Evolutionary conservation across 2,113 vertebrate genomes (phyloP).

Genomic region (Cyanistes caeruleus): DNA sequence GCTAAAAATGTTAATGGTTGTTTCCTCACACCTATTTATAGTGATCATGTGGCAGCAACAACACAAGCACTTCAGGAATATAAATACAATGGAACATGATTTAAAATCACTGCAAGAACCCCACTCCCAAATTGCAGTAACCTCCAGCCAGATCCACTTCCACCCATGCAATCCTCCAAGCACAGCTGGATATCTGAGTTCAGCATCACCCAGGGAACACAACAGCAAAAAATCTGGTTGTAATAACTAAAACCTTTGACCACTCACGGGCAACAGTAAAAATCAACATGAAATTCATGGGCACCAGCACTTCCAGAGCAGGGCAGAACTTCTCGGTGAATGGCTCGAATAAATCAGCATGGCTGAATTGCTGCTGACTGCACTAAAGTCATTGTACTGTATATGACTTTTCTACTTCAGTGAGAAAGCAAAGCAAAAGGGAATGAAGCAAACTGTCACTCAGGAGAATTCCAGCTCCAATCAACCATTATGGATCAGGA

Average conservation of each 20-base stretch:
- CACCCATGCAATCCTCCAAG: neutral
- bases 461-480: constrained; percentile 21
- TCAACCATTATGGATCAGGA: constrained; percentile 30
- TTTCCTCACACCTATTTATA: neutral
- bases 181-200: neutral
- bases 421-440: constrained; percentile 28
- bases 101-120: neutral
- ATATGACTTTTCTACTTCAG: constrained; percentile 58
- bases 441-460: constrained; percentile 54
- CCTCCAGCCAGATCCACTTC: neutral
- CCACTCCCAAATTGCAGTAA: neutral
- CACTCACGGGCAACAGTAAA: constrained; percentile 1
- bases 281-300: neutral
- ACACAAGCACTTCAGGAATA: neutral
- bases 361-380: constrained; percentile 46
- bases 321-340: neutral
- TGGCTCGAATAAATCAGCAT: constrained; percentile 40
- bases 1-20: neutral
- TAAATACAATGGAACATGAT: neutral
- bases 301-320: neutral
- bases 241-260: neutral
- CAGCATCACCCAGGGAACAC: neutral
- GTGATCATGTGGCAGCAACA: neutral
- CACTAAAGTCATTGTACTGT: constrained; percentile 37
- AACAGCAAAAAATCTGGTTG: neutral